Evolutionary conservation across 1,140 invertebrate species (phyloP).

Genomic region (Drosophila burlai): DNA sequence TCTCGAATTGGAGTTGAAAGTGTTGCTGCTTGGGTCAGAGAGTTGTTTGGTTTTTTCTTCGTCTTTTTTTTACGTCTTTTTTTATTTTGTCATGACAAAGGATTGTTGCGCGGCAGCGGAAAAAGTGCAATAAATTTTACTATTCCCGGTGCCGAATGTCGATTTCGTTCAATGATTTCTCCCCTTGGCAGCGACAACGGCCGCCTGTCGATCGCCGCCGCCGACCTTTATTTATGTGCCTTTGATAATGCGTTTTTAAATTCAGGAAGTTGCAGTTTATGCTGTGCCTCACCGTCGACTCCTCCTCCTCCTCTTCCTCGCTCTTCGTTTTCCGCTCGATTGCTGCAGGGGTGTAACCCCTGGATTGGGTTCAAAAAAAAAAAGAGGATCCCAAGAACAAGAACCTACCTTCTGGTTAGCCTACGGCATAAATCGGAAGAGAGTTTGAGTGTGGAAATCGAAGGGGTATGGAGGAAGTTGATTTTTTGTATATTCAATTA

Average conservation of each 20-base stretch:
- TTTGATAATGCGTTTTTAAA: slow-evolving; percentile 64
- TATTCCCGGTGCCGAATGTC: slow-evolving; percentile 56
- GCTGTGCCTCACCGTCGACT: slow-evolving; percentile 12
- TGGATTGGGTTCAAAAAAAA: slow-evolving; percentile 19
- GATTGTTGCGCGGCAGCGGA: slow-evolving; percentile 67
- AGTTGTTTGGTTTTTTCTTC: slow-evolving; percentile 20
- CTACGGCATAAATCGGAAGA: not conserved
- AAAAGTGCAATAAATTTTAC: slow-evolving; percentile 78
- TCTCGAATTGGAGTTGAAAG: slow-evolving; percentile 60
- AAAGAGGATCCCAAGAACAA: slow-evolving; percentile 12
- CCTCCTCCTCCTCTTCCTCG: slow-evolving; percentile 20
- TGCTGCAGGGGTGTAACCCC: slow-evolving; percentile 37
- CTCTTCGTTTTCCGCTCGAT: slow-evolving; percentile 56
- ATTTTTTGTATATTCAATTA: too few relatives aligned
- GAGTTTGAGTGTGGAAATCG: not conserved
- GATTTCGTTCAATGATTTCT: slow-evolving; percentile 71
- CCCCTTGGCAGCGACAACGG: slow-evolving; percentile 46
- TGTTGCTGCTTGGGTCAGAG: slow-evolving; percentile 60
- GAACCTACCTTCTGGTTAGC: not conserved
- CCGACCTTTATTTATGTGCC: slow-evolving; percentile 73
- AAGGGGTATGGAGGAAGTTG: not conserved
- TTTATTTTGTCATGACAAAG: slow-evolving; percentile 56
- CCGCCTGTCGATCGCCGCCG: slow-evolving; percentile 35
- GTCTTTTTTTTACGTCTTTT: slow-evolving; percentile 9
- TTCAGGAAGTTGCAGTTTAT: slow-evolving; percentile 73